Evolutionary conservation across 2,888 invertebrate species (phyloP).

Genomic region (Pyrochroa serraticornis): DNA sequence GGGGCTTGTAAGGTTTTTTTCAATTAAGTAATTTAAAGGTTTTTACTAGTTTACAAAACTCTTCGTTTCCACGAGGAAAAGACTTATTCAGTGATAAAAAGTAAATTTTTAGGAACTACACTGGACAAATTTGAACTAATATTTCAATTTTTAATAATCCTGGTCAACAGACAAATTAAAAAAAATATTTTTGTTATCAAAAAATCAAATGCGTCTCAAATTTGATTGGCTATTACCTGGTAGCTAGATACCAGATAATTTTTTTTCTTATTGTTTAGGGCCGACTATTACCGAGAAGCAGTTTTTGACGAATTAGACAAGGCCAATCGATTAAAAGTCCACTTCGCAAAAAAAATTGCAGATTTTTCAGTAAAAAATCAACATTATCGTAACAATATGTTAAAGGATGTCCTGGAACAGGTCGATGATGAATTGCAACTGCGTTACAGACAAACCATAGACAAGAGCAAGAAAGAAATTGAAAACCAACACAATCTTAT

Average conservation of each 20-base stretch:
- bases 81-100: too few species aligned
- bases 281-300: constrained; percentile 12
- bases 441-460: constrained; percentile 9
- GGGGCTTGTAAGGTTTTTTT: constrained; percentile 5
- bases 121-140: too few species aligned
- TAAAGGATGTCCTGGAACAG: constrained; percentile 5
- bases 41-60: too few species aligned
- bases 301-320: constrained; percentile 14
- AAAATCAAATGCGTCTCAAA: too few species aligned
- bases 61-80: neutral
- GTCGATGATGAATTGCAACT: constrained; percentile 11
- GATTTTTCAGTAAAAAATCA: neutral
- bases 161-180: too few species aligned
- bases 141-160: too few species aligned
- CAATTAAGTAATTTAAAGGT: too few species aligned
- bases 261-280: constrained; percentile 1
- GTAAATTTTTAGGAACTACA: too few species aligned
- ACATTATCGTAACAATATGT: constrained; percentile 1
- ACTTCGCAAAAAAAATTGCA: constrained; percentile 8
- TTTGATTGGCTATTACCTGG: too few species aligned
- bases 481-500: constrained; percentile 10
- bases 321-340: constrained; percentile 10
- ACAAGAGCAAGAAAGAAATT: constrained; percentile 9
- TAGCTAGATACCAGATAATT: neutral
- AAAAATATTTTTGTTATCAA: too few species aligned